Percentiles rank a stretch among this genome's conserved stretches.
Evolutionary conservation across 1,140 invertebrate genomes (phyloP).

Genomic region (Bombus sibiricus): DNA sequence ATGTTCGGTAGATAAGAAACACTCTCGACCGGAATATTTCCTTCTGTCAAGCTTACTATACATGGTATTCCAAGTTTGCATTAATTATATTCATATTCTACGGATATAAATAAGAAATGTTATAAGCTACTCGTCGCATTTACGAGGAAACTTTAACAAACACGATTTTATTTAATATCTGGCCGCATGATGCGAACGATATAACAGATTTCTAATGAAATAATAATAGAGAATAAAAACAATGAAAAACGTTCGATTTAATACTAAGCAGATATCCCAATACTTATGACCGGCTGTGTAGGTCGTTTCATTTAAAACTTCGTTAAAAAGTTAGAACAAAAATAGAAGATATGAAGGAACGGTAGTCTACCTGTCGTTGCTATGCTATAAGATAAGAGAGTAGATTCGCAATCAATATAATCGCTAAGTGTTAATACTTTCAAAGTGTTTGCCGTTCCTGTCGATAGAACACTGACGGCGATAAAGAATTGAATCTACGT

Average conservation of each 20-base stretch:
- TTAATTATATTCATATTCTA: too few relatives aligned
- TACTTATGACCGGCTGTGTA: too few relatives aligned
- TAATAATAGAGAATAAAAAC: too few relatives aligned
- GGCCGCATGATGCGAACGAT: neutral
- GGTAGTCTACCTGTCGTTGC: neutral
- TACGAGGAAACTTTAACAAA: too few relatives aligned
- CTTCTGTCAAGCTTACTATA: neutral
- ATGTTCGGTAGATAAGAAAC: slow-evolving; percentile 40
- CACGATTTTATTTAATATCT: too few relatives aligned
- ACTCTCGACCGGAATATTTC: slow-evolving; percentile 7
- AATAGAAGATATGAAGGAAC: neutral
- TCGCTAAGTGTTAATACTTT: neutral
- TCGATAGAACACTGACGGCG: neutral
- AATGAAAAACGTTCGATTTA: neutral
- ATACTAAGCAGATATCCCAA: too few relatives aligned
- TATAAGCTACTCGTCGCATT: too few relatives aligned
- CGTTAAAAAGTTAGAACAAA: neutral
- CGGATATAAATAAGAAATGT: too few relatives aligned
- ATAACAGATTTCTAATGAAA: neutral
- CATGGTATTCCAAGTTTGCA: neutral
- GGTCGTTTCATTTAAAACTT: neutral
- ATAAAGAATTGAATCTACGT: neutral
- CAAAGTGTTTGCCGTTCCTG: neutral
- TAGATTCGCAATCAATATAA: neutral
- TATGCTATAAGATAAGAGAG: neutral